Conservation (phyloP, 2,888 invertebrate genomes). For the Tenthredo livida region DNA sequence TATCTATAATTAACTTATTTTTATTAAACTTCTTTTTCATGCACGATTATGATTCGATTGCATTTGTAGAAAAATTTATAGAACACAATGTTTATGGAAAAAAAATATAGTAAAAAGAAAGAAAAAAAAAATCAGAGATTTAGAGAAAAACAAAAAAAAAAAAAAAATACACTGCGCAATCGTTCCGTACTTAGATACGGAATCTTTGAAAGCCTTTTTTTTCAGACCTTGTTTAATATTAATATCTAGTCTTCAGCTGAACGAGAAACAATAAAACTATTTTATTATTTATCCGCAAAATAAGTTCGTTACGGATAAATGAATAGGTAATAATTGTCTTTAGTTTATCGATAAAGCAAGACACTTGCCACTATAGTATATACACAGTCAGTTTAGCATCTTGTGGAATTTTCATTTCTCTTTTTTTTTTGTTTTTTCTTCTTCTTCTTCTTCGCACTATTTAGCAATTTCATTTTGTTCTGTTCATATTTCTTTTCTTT, state of each 20-base stretch:
- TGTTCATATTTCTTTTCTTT: neutral
- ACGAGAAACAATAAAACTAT: neutral
- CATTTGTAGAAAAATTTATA: constrained; percentile 33
- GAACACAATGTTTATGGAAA: neutral
- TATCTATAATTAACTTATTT: neutral
- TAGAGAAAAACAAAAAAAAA: neutral
- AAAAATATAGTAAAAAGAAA: neutral
- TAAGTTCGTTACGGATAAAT: neutral
- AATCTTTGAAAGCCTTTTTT: neutral
- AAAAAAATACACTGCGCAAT: neutral
- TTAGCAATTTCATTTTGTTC: neutral
- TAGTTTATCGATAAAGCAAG: constrained; percentile 24
- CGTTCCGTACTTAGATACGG: neutral
- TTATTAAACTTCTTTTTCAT: neutral
- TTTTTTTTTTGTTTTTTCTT: neutral
- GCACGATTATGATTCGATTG: neutral
- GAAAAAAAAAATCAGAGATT: neutral
- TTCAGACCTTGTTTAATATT: neutral
- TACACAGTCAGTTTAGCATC: constrained; percentile 25
- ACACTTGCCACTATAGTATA: constrained; percentile 37
- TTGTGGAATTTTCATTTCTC: neutral
- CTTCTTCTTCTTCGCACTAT: neutral
- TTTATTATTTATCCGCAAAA: neutral
- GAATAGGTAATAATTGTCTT: constrained; percentile 12
- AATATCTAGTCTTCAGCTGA: neutral